Evolutionary conservation across 2,797 vertebrate species (phyloP).

Genomic region (Yasuhikotakia modesta): DNA sequence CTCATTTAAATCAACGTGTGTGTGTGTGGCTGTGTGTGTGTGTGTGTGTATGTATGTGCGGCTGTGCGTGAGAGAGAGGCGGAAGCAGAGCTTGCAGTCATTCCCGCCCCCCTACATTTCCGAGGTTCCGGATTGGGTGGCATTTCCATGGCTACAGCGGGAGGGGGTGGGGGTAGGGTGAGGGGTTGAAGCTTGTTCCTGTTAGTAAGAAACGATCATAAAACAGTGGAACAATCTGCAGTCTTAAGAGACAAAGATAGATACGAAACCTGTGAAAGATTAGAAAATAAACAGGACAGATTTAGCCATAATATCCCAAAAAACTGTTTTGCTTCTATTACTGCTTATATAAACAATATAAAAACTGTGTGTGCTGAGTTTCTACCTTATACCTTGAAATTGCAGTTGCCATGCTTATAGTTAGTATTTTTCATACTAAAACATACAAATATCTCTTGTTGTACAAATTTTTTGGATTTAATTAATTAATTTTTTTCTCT

Average conservation of each 20-base stretch:
- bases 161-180: slow-evolving; percentile 60
- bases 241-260: slow-evolving; percentile 10
- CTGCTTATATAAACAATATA: no score
- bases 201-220: slow-evolving; percentile 69
- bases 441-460: background rate
- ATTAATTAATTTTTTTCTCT: background rate
- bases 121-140: slow-evolving; percentile 74
- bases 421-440: no score
- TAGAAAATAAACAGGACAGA: no score
- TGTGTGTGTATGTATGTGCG: background rate
- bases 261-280: background rate
- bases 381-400: no score
- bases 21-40: slow-evolving; percentile 34
- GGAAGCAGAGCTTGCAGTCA: slow-evolving; percentile 37
- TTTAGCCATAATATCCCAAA: no score
- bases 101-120: slow-evolving; percentile 66
- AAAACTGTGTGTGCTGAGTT: no score
- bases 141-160: slow-evolving; percentile 83
- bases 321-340: no score
- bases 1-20: slow-evolving; percentile 29
- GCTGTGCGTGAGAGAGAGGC: slow-evolving; percentile 7
- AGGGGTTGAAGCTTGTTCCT: slow-evolving; percentile 32
- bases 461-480: no score
- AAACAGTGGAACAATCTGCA: slow-evolving; percentile 62
- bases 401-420: no score